These are phyloP conservation scores for Chaetodon trifasciatus DNA, from an alignment of 2,797 vertebrate genomes.

Conservation along the genomic window DNA sequence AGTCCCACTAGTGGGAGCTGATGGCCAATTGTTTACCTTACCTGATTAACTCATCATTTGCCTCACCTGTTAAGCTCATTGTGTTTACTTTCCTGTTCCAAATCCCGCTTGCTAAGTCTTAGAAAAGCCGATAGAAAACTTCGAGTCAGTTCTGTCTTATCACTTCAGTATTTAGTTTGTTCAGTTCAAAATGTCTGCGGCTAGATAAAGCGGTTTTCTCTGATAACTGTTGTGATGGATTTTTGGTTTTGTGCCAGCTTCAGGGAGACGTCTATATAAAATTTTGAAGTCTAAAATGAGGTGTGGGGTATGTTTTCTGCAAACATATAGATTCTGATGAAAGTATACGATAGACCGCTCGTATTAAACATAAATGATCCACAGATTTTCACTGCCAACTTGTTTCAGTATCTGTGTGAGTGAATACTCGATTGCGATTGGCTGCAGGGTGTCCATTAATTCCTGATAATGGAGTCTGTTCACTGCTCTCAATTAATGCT, in stretches of 20 bases:
- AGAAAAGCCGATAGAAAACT: background rate
- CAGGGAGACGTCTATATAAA: background rate
- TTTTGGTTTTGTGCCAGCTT: background rate
- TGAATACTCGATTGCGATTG: too few relatives aligned
- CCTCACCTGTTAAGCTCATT: conserved; percentile 6
- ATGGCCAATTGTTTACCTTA: conserved; percentile 16
- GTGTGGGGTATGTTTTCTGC: background rate
- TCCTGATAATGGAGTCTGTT: too few relatives aligned
- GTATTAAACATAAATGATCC: background rate
- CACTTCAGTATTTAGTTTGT: conserved; percentile 2
- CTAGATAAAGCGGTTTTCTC: background rate
- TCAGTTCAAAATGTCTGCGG: background rate
- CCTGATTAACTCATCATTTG: conserved; percentile 10
- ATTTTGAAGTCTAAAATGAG: background rate
- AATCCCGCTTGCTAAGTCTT: background rate
- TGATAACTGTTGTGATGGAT: background rate
- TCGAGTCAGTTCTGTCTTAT: background rate
- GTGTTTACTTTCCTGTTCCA: background rate
- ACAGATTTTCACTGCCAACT: background rate
- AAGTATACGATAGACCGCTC: background rate
- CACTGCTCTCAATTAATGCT: too few relatives aligned
- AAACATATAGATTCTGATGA: background rate
- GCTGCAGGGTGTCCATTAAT: too few relatives aligned
- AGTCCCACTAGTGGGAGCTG: background rate
- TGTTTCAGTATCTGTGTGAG: background rate